Evolutionary conservation across 2,888 invertebrate genomes (phyloP).

Genomic region (Drosophila seclusa): DNA sequence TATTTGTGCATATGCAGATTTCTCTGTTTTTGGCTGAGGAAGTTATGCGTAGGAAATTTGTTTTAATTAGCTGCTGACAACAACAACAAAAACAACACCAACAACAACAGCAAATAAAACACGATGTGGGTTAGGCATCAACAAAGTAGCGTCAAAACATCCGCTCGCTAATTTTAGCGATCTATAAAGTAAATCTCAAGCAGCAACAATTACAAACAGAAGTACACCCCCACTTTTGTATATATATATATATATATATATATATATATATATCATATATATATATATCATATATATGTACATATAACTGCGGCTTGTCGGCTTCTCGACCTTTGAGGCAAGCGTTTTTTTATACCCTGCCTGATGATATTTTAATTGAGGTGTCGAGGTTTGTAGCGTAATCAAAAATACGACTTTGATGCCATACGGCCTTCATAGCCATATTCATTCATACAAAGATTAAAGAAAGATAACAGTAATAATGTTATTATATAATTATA

Average conservation of each 20-base stretch:
- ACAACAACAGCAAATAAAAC: constrained; percentile 20
- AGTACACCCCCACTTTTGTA: background rate
- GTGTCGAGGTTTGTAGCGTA: background rate
- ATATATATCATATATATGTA: background rate
- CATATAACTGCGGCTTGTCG: constrained; percentile 6
- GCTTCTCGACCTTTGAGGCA: constrained; percentile 60
- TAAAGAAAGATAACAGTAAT: background rate
- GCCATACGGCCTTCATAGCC: background rate
- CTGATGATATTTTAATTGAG: background rate
- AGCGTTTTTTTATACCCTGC: background rate
- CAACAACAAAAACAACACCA: constrained; percentile 34
- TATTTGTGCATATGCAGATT: constrained; percentile 58
- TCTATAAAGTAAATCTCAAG: constrained; percentile 28
- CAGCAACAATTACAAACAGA: constrained; percentile 4
- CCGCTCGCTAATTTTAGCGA: constrained; percentile 69
- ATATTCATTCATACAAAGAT: background rate
- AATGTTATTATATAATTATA: background rate
- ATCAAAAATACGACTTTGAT: background rate
- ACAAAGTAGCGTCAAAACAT: constrained; percentile 75
- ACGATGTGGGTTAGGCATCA: constrained; percentile 72
- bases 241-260: background rate
- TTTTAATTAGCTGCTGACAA: constrained; percentile 80
- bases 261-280: background rate
- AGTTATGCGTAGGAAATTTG: constrained; percentile 77
- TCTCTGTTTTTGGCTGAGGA: constrained; percentile 60